Percentiles rank a stretch among this genome's conserved stretches.
These are phyloP conservation scores for Diploscapter pachys DNA, from an alignment of 1,140 invertebrate species.

Conservation along the genomic window DNA sequence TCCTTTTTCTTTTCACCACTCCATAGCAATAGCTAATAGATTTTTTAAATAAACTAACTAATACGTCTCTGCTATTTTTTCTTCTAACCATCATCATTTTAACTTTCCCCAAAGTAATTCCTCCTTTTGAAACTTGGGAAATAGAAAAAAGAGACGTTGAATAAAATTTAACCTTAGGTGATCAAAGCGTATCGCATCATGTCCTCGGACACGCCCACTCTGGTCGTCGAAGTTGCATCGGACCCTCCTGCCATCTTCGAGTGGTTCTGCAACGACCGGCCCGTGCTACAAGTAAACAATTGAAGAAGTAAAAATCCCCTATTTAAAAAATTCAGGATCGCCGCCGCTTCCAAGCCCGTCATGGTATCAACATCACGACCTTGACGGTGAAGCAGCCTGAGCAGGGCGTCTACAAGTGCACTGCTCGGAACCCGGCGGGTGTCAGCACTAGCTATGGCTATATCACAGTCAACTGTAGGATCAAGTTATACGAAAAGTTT, in stretches of 20 bases:
- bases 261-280: constrained; percentile 52
- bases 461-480: constrained; percentile 47
- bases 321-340: constrained; percentile 32
- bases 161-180: constrained; percentile 39
- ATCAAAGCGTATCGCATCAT: constrained; percentile 55
- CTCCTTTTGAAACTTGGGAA: constrained; percentile 14
- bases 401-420: constrained; percentile 49
- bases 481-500: not conserved
- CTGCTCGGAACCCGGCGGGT: constrained; percentile 51
- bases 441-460: constrained; percentile 57
- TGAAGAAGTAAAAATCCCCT: constrained; percentile 9
- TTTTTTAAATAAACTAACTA: constrained; percentile 19
- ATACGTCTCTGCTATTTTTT: no score
- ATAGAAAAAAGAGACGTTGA: not conserved
- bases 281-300: constrained; percentile 34
- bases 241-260: constrained; percentile 50
- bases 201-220: constrained; percentile 47
- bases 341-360: constrained; percentile 41
- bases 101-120: not conserved
- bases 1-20: not conserved
- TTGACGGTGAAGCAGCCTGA: constrained; percentile 47
- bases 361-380: constrained; percentile 47
- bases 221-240: constrained; percentile 54
- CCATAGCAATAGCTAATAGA: not conserved
- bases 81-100: no score